Conservation (phyloP, 2,888 invertebrate genomes). For the Tipula vernalis region DNA sequence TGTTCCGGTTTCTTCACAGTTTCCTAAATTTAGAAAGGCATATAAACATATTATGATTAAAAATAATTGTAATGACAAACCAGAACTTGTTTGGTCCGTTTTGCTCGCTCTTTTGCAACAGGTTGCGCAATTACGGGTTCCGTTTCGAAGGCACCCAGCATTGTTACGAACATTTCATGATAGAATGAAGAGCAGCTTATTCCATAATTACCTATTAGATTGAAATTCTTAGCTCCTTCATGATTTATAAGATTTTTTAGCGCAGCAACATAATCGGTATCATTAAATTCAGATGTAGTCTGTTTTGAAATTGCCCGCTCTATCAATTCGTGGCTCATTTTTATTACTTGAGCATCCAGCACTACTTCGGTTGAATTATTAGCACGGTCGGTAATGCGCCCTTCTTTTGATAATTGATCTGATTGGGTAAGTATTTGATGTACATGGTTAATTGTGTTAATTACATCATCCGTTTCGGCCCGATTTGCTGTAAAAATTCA, state of each 20-base stretch:
- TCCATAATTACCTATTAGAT: background rate
- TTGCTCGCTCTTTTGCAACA: conserved; percentile 26
- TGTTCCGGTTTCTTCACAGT: conserved; percentile 38
- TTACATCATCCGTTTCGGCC: conserved; percentile 25
- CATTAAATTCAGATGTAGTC: background rate
- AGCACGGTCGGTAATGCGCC: conserved; percentile 23
- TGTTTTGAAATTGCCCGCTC: conserved; percentile 14
- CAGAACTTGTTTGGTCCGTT: conserved; percentile 25
- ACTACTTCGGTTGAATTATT: conserved; percentile 32
- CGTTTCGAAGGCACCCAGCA: conserved; percentile 26
- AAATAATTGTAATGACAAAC: conserved; percentile 16
- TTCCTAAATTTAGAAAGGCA: conserved; percentile 19
- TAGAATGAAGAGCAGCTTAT: background rate
- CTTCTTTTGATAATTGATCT: conserved; percentile 24
- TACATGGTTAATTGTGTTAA: conserved; percentile 26
- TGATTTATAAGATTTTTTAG: background rate
- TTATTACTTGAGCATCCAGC: conserved; percentile 31
- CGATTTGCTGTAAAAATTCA: conserved; percentile 25
- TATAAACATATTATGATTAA: background rate
- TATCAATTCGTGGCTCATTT: conserved; percentile 29
- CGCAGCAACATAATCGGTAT: background rate
- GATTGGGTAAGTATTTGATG: conserved; percentile 23
- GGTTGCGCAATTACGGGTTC: conserved; percentile 25
- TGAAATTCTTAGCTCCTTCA: background rate
- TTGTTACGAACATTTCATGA: background rate